Base-by-base conservation (phyloP, 2,113 vertebrate species). In the Oceanites oceanicus region DNA sequence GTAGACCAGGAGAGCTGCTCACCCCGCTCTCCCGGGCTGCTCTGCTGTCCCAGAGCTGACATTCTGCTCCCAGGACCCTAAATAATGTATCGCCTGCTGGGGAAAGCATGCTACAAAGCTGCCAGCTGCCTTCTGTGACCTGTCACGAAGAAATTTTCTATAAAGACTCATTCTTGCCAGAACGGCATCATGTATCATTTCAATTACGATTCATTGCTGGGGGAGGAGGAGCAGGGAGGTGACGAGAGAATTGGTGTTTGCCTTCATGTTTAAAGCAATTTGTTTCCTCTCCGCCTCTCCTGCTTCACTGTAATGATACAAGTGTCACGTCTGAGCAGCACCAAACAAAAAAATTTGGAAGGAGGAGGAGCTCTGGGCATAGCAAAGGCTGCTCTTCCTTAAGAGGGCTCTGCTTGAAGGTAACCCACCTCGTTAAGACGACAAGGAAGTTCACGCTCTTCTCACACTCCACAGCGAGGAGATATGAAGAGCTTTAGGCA, bases 41-140 rank as follows among this genome's bases (percentile, higher is more conserved):
- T 75, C 30, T 2, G 23, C 10, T 25, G 26, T 75, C 40, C 47
- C 23, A 11, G 17, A 59, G 38, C 42, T 22, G 32, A n/a, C 68
- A 47, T 22, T 71, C 29, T 10, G 44, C 27, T 65, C 53, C 53
- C 52, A 7, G 42, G 47, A 29, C 20, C 14, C 0, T 3, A 11
- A 63, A 10, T 19, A n/a, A 49, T 0, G 0, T 14, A 75, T 29
- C 2, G 0, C 45, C 32, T 2, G 4, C 10, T 0, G 0, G 11
- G 7, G 3, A 55, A 81, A 49, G 27, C 63, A 38, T 1, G 4
- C 34, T 18, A 27, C 3, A 0, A 70, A 58, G 50, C 59, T 73
- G 13, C 38, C 44, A 44, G 52, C 30, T 53, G n/a, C 65, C 65
- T 87, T 59, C 73, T 8, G 36, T 5, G 42, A 86, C 25, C 70